Evolutionary conservation across 2,888 invertebrate genomes (phyloP), one percentile per base, ranked within the genome.

Genomic region (Drosophila longiperda): DNA sequence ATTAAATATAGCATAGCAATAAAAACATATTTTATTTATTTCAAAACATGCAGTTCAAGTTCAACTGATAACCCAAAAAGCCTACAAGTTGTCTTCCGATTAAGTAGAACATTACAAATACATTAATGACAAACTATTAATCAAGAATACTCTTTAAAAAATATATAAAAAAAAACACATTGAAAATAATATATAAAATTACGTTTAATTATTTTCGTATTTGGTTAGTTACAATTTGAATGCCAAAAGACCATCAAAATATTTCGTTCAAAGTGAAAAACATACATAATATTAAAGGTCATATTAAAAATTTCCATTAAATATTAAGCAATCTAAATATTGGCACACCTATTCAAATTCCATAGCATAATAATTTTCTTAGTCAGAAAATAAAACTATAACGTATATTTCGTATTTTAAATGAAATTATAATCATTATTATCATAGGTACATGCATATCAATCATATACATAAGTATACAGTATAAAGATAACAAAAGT

Each of bases 51-150:
- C 1, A 66, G 82, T 85, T 87, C 85, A 87, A 87, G 88, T 79
- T 74, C 68, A 68, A 20, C 20, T 42, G 88, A 87, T 85, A 87
- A 87, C 85, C 82, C 63, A 36, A 59, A 36, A 34, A 54, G 9
- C 29, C 45, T 78, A 45, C 62, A 78, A 78, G 84, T 87, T 83
- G 78, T 66, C 71, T 66, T 53, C 75, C 26, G 69, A 45, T 20
- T 34, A 38, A 45, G 33, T 54, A 59, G 20, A 76, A 20, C 55
- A 60, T 64, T 71, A 53, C 49, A 62, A 73, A 42, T 23, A 62
- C 58, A 65, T 59, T 58, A n/a, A 70, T 26, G 5, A 6, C 49
- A 63, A 26, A 40, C 8, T 40, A 20, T 34, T 3, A 26, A 32
- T 34, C 17, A 20, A 3, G 48, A 29, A 50, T 45, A 49, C 29